A percentile compares a stretch with the other conserved stretches of the same genome.
These are phyloP conservation scores for Colletes latitarsis DNA, from an alignment of 1,140 invertebrate species.

Conservation along the genomic window DNA sequence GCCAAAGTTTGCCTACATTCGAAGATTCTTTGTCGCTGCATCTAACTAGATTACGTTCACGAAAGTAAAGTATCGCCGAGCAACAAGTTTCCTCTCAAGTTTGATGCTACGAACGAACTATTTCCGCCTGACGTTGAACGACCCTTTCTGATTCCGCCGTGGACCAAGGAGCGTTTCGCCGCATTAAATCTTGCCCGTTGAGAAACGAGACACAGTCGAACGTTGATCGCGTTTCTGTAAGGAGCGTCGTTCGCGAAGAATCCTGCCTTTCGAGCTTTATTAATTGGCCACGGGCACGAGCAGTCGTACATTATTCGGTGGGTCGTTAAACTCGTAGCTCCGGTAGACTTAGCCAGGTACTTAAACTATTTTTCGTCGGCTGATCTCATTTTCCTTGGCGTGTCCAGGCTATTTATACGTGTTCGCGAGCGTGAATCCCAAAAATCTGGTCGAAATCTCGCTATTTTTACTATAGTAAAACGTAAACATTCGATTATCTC, in stretches of 20 bases:
- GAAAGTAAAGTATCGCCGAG: too few relatives aligned
- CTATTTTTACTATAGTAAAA: too few relatives aligned
- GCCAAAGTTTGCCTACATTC: too few relatives aligned
- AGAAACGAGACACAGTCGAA: neutral
- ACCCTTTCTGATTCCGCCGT: neutral
- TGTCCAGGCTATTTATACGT: neutral
- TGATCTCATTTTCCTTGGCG: constrained; percentile 13
- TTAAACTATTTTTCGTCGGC: constrained; percentile 1
- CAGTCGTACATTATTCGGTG: constrained; percentile 4
- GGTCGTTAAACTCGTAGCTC: constrained; percentile 1
- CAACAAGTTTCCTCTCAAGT: too few relatives aligned
- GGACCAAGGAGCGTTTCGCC: constrained; percentile 23
- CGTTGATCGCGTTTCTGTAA: neutral
- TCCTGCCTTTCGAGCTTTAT: neutral
- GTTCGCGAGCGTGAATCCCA: neutral
- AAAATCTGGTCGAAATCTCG: too few relatives aligned
- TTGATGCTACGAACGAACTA: too few relatives aligned
- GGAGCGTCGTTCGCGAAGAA: neutral
- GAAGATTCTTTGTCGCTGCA: too few relatives aligned
- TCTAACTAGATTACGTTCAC: too few relatives aligned
- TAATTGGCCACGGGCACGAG: neutral
- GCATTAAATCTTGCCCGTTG: constrained; percentile 8
- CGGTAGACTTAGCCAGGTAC: neutral
- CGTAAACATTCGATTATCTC: too few relatives aligned
- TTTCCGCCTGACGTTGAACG: constrained; percentile 8